Conservation (phyloP, 2,113 vertebrate genomes). For the Cyprinodon variegatus region DNA sequence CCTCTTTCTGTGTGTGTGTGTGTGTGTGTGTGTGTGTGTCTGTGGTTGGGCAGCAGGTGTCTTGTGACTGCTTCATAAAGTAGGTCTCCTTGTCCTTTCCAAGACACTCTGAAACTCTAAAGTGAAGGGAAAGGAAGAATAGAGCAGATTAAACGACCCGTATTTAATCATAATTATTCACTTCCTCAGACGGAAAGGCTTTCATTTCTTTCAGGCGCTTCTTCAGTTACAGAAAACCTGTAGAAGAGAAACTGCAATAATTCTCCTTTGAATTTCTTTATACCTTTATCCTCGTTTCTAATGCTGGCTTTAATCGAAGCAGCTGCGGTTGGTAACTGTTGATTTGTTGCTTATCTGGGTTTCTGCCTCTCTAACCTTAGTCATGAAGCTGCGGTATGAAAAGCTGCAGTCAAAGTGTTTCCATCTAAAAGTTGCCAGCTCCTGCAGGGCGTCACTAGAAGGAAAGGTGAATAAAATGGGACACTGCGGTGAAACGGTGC, state of each 20-base stretch:
- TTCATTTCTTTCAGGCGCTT: not conserved
- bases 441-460: not conserved
- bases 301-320: not conserved
- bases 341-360: not conserved
- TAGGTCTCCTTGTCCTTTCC: conserved; percentile 64
- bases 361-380: not conserved
- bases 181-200: not conserved
- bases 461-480: conserved; percentile 43
- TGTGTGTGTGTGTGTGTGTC: conserved; percentile 4
- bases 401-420: not conserved
- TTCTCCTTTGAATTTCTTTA: not conserved
- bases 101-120: conserved; percentile 26
- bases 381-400: not conserved
- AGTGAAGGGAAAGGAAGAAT: not conserved
- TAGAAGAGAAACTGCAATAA: not conserved
- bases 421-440: not conserved
- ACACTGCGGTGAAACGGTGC: conserved; percentile 58
- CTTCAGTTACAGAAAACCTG: not conserved
- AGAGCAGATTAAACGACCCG: not conserved
- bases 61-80: conserved; percentile 65
- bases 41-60: conserved; percentile 10
- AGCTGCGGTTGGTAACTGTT: not conserved
- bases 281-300: not conserved
- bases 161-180: not conserved
- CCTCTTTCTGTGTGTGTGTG: not conserved